Conservation (phyloP, 2,113 vertebrate genomes). For the Halichoerus grypus region DNA sequence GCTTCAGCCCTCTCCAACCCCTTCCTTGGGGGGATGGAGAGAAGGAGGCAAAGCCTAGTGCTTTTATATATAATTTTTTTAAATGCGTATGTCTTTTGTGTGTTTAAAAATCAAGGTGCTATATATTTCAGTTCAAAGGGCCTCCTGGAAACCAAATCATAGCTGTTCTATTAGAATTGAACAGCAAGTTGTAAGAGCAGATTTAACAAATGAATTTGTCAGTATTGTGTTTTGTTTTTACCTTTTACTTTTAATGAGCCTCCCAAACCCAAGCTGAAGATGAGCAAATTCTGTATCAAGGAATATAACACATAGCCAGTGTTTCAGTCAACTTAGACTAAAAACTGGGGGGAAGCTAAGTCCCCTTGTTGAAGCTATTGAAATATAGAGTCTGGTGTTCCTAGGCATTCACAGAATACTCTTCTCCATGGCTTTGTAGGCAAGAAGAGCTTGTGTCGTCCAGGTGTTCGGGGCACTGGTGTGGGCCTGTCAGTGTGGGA, state of each 20-base stretch:
- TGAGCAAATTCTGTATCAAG: constrained; percentile 17
- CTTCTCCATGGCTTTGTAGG: neutral
- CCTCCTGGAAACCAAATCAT: constrained; percentile 71
- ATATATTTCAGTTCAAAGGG: constrained; percentile 74
- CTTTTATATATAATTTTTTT: constrained; percentile 70
- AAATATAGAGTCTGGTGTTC: neutral
- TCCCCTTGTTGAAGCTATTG: neutral
- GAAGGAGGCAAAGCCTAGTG: constrained; percentile 55
- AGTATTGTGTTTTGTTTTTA: constrained; percentile 46
- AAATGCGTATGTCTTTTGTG: constrained; percentile 51
- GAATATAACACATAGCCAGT: neutral
- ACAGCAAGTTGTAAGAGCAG: constrained; percentile 61
- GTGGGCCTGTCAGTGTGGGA: neutral
- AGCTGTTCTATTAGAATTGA: constrained; percentile 32
- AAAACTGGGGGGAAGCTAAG: neutral
- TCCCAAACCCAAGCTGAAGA: constrained; percentile 54
- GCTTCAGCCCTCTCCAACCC: constrained; percentile 62
- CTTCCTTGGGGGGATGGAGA: constrained; percentile 9
- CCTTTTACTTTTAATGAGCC: constrained; percentile 39
- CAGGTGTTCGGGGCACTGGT: neutral
- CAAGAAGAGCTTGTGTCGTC: neutral
- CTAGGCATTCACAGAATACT: neutral
- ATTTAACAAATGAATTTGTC: constrained; percentile 54
- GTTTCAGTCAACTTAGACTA: neutral
- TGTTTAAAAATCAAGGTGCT: constrained; percentile 86